phyloP scores from a whole-genome alignment of 2,888 invertebrate species.

The Plebejus melissa region DNA sequence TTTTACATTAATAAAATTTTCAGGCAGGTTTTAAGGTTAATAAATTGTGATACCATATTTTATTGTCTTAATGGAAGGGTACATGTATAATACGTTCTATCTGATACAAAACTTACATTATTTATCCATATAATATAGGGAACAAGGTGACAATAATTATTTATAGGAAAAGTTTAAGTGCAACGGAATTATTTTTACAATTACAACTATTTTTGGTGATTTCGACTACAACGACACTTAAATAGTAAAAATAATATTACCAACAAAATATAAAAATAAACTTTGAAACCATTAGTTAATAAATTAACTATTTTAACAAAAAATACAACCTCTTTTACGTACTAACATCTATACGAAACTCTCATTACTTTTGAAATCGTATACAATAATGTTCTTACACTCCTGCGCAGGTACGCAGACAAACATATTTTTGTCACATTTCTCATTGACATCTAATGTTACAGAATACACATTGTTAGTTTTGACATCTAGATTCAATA shows the following conservation, averaged over 20 bases:
- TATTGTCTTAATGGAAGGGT: constrained; percentile 26
- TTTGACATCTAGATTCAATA: constrained; percentile 73
- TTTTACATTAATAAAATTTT: neutral
- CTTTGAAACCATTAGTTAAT: neutral
- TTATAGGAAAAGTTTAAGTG: neutral
- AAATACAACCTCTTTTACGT: constrained; percentile 28
- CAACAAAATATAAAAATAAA: constrained; percentile 3
- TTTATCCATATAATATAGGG: neutral
- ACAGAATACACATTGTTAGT: constrained; percentile 74
- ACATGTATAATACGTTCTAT: neutral
- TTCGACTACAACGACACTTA: neutral
- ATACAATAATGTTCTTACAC: constrained; percentile 72
- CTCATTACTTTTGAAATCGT: constrained; percentile 72
- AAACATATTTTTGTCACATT: constrained; percentile 60
- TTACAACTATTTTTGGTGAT: constrained; percentile 2
- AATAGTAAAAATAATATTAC: constrained; percentile 27
- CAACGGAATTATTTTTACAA: neutral
- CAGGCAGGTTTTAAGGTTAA: neutral
- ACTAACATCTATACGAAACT: constrained; percentile 61
- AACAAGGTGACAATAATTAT: neutral
- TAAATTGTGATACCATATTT: neutral
- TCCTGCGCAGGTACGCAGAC: constrained; percentile 68
- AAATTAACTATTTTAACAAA: neutral
- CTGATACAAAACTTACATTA: constrained; percentile 7
- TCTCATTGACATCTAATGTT: constrained; percentile 69